Evolutionary conservation across 53 echinoderm and acorn worm species (phyloP).

Genomic region (Paracentrotus lividus): DNA sequence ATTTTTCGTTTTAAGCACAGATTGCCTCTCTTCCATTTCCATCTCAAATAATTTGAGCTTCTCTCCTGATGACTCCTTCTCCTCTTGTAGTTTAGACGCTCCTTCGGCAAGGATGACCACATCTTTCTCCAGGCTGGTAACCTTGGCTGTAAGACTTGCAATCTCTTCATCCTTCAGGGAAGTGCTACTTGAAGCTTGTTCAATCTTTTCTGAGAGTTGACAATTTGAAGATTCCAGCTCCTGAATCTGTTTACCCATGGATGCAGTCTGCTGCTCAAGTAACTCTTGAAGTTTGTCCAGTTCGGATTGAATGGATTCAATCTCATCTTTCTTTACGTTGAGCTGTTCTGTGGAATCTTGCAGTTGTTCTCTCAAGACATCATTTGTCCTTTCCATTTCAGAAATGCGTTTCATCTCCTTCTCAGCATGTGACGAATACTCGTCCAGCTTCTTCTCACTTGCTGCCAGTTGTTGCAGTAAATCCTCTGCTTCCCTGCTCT

Average conservation of each 20-base stretch:
- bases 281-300: constrained; percentile 1
- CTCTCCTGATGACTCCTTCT: not conserved
- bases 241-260: constrained; percentile 34
- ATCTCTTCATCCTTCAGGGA: constrained; percentile 57
- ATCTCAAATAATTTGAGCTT: not conserved
- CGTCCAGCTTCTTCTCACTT: constrained; percentile 60
- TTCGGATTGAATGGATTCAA: constrained; percentile 61
- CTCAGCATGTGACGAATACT: constrained; percentile 32
- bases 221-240: constrained; percentile 44
- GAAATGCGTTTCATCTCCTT: constrained; percentile 58
- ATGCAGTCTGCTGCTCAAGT: constrained; percentile 10
- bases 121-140: not conserved
- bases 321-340: constrained; percentile 43
- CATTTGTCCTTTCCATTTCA: constrained; percentile 67
- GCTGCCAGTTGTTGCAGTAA: constrained; percentile 42
- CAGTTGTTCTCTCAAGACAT: constrained; percentile 61
- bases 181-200: constrained; percentile 32
- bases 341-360: constrained; percentile 51
- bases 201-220: constrained; percentile 35
- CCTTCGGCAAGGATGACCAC: constrained; percentile 47
- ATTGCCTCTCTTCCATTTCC: constrained; percentile 52
- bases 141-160: constrained; percentile 17
- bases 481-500: constrained; percentile 57
- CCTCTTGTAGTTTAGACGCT: constrained; percentile 56
- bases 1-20: constrained; percentile 39